A percentile compares a stretch with the other conserved stretches of the same genome.
These are phyloP conservation scores for Fulica atra DNA, from an alignment of 2,113 vertebrate species.

Conservation along the genomic window DNA sequence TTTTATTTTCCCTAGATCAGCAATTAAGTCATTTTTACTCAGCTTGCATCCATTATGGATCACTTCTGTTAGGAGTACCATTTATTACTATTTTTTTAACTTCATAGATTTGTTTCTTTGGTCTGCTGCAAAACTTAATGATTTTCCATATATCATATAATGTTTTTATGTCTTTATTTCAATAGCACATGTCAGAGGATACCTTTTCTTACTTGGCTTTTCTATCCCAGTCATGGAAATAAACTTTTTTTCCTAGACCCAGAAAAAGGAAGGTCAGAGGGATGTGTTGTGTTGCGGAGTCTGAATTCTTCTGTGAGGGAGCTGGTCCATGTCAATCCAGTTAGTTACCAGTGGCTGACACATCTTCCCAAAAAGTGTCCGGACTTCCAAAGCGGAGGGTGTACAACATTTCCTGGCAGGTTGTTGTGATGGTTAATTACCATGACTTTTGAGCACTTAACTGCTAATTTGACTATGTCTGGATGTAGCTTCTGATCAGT, in stretches of 20 bases:
- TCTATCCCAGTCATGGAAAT: not conserved
- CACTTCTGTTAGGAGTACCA: not conserved
- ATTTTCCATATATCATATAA: not conserved
- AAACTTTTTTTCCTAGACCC: not conserved
- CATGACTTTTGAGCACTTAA: not conserved
- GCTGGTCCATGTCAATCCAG: not conserved
- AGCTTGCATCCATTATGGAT: conserved; percentile 32
- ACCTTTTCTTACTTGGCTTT: not conserved
- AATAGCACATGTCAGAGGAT: not conserved
- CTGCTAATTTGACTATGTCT: not conserved
- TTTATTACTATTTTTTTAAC: not conserved
- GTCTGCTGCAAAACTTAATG: conserved; percentile 39
- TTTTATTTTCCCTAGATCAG: conserved; percentile 53
- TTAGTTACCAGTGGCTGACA: not conserved
- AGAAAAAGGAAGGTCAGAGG: not conserved
- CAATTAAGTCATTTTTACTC: conserved; percentile 34
- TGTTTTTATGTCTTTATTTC: not conserved
- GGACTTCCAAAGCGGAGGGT: not conserved
- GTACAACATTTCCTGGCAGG: not conserved
- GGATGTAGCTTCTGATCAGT: not conserved
- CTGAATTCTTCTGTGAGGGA: not conserved
- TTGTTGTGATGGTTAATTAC: not conserved
- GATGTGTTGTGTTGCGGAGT: not conserved
- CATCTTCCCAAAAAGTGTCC: not conserved
- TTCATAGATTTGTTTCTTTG: conserved; percentile 18